A percentile compares a stretch with the other conserved stretches of the same genome.
Evolutionary conservation across 2,888 invertebrate genomes (phyloP).

Genomic region (Eupelmus urozonus): DNA sequence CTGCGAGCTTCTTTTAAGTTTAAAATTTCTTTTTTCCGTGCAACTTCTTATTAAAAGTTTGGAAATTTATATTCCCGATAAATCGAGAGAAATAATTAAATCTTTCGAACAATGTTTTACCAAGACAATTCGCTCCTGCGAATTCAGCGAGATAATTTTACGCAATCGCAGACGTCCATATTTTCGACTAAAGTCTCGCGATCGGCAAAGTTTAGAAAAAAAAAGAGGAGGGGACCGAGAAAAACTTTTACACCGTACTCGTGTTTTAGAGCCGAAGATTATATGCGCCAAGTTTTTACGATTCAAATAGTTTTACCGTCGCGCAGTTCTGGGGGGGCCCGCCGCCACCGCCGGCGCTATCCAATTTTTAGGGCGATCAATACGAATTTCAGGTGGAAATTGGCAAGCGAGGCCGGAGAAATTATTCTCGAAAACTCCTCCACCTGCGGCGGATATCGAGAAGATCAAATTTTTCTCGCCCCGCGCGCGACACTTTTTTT

Average conservation of each 20-base stretch:
- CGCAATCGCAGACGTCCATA: too few species aligned
- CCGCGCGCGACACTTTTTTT: neutral
- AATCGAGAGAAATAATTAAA: too few species aligned
- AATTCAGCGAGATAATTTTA: too few species aligned
- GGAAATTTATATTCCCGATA: too few species aligned
- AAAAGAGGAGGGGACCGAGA: neutral
- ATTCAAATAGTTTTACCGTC: conserved; percentile 40
- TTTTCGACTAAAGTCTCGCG: too few species aligned
- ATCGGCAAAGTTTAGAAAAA: too few species aligned
- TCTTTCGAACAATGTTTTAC: too few species aligned
- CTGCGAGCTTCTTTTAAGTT: too few species aligned
- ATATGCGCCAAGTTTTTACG: conserved; percentile 32
- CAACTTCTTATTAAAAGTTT: too few species aligned
- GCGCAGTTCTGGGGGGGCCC: neutral
- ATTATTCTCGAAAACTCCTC: conserved; percentile 18
- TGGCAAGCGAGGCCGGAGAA: conserved; percentile 4
- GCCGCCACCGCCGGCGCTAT: too few species aligned
- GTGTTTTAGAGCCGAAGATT: conserved; percentile 11
- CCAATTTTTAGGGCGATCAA: conserved; percentile 14
- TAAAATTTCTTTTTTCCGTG: too few species aligned
- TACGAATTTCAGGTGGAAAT: neutral
- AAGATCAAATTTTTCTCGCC: conserved; percentile 1
- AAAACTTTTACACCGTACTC: conserved; percentile 34
- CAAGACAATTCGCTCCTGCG: too few species aligned
- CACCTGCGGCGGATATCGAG: neutral